Evolutionary conservation across 2,797 vertebrate genomes (phyloP), one percentile per base, ranked within the genome.

Genomic region (Hippoglossus hippoglossus): DNA sequence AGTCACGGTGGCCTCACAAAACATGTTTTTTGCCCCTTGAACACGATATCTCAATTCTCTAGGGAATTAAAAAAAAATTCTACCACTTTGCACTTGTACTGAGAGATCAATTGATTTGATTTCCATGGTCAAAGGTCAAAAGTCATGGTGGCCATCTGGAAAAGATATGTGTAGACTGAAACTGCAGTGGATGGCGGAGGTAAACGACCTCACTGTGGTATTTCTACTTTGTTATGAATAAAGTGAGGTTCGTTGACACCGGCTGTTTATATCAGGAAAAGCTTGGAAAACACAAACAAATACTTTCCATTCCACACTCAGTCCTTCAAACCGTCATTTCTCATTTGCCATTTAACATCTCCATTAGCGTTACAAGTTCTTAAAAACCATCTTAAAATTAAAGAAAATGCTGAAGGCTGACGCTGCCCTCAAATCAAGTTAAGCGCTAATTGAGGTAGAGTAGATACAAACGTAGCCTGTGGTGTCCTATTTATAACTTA

Each of bases 401-500:
- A 47, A 56, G 52, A 34, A 60, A 47, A 34, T 0, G 34, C 77
- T 70, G 2, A 28, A 52, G 62, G 72, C 70, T 61, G 34, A 73
- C 51, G 60, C 44, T 78, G 75, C 80, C 71, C 75, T 75, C 34
- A 51, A 67, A 76, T 68, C 19, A 57, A 73, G 67, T 73, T 26
- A 71, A 77, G 59, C 55, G 70, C 64, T 77, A 71, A 83, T 73
- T 81, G 74, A 78, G 53, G 47, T 67, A 49, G 75, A 70, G 58
- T 8, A n/a, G 58, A 67, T 58, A 31, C 18, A 70, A 74, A 80
- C 34, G 59, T 16, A 55, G 71, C 53, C 67, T 3, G 41, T 28
- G 25, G 71, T 71, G 36, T 73, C 53, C 74, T 90, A 89, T 86
- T 84, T 87, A 82, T 88, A 89, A 79, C 67, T 63, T 2, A 46